Percentiles rank a stretch among this genome's conserved stretches.
Conservation (phyloP, 2,113 vertebrate species). For the Gymnobelideus leadbeateri region DNA sequence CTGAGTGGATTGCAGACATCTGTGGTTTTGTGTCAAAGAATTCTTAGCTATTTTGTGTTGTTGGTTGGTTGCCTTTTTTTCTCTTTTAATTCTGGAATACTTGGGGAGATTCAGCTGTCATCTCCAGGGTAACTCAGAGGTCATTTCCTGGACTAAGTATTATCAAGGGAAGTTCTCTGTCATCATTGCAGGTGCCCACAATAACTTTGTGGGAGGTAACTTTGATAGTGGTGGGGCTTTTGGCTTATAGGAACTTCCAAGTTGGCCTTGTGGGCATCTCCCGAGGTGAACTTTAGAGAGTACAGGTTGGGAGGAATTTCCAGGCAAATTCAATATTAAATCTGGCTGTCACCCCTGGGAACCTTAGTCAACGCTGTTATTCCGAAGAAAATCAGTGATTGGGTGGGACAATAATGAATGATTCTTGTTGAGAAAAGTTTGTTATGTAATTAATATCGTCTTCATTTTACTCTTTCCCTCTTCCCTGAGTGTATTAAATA, state of each 20-base stretch:
- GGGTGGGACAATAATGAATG: neutral
- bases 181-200: neutral
- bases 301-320: neutral
- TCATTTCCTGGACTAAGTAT: conserved; percentile 11
- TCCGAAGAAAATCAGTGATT: neutral
- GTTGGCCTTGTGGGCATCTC: conserved; percentile 10
- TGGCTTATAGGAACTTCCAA: neutral
- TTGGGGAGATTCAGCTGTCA: neutral
- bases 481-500: neutral
- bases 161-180: conserved; percentile 22
- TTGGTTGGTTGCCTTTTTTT: conserved; percentile 1
- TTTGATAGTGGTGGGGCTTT: neutral
- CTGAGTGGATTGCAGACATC: neutral
- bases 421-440: neutral
- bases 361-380: neutral
- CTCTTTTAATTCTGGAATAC: neutral
- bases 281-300: neutral
- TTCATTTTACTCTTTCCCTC: conserved; percentile 6
- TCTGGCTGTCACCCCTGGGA: neutral
- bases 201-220: neutral
- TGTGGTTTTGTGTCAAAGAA: neutral
- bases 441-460: neutral
- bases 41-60: neutral
- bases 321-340: neutral
- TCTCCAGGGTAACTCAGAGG: neutral